Evolutionary conservation across 53 echinoderm and acorn worm species (phyloP).

Genomic region (Mesocentrotus franciscanus): DNA sequence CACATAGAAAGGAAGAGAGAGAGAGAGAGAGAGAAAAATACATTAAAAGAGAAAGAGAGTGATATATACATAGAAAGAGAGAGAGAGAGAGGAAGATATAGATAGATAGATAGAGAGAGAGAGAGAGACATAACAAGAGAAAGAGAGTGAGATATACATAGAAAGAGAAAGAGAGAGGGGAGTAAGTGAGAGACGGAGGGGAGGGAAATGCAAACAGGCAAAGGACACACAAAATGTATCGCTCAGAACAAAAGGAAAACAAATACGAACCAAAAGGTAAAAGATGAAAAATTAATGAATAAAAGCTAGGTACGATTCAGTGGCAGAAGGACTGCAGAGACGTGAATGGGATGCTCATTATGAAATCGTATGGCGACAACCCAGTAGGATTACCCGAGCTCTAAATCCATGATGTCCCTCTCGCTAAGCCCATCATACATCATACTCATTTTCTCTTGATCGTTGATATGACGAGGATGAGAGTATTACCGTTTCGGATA

Average conservation of each 20-base stretch:
- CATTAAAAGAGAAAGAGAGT: not conserved
- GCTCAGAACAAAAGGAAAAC: not conserved
- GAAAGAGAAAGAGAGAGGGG: not conserved
- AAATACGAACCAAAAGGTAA: not conserved
- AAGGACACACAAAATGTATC: not conserved
- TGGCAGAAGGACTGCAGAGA: not conserved
- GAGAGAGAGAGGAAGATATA: conserved; percentile 1
- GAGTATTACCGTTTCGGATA: not conserved
- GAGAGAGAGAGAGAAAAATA: not conserved
- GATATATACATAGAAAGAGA: not conserved
- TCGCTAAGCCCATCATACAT: conserved; percentile 12
- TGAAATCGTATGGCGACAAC: not conserved
- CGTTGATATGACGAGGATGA: not conserved
- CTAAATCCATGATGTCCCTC: conserved; percentile 19
- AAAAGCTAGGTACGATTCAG: not conserved
- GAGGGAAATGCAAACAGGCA: not conserved
- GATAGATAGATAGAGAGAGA: not conserved
- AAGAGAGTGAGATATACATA: not conserved
- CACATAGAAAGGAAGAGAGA: too few species aligned
- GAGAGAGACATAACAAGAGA: too few species aligned
- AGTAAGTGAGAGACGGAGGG: not conserved
- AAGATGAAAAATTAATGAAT: not conserved
- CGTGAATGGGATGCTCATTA: conserved; percentile 6
- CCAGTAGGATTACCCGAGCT: not conserved
- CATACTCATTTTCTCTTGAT: not conserved